Percentiles rank a stretch among this genome's conserved stretches.
phyloP scores from a whole-genome alignment of 2,113 vertebrate species.

The Equus przewalskii region DNA sequence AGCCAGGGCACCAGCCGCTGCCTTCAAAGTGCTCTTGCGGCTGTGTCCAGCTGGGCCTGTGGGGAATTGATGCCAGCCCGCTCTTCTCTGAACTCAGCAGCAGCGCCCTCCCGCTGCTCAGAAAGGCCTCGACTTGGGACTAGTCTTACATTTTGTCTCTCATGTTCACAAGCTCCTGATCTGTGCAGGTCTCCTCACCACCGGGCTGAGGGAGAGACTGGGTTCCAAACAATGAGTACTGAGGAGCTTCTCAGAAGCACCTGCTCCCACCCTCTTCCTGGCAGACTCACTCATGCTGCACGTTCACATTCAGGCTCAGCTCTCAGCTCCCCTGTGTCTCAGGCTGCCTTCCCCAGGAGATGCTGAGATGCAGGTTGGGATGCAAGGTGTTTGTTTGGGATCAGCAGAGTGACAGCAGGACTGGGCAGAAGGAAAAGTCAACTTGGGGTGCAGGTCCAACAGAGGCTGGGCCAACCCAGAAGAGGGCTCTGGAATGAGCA shows the following conservation, averaged over 20 bases:
- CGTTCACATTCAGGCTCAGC: background rate
- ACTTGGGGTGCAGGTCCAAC: background rate
- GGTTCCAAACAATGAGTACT: background rate
- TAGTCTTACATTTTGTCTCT: background rate
- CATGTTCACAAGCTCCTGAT: background rate
- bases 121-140: background rate
- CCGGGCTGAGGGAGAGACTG: background rate
- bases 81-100: constrained; percentile 65
- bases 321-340: background rate
- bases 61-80: background rate
- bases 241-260: background rate
- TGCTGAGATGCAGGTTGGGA: background rate
- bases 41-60: constrained; percentile 26
- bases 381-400: background rate
- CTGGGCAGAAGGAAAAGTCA: background rate
- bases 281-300: background rate
- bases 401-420: background rate
- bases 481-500: background rate
- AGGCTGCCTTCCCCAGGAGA: background rate
- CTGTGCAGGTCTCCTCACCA: background rate
- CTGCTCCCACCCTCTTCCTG: background rate
- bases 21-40: constrained; percentile 55
- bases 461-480: background rate
- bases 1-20: constrained; percentile 33
- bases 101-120: background rate